These are phyloP conservation scores for Pyrrhia umbra DNA, from an alignment of 2,888 invertebrate genomes.

Conservation along the genomic window DNA sequence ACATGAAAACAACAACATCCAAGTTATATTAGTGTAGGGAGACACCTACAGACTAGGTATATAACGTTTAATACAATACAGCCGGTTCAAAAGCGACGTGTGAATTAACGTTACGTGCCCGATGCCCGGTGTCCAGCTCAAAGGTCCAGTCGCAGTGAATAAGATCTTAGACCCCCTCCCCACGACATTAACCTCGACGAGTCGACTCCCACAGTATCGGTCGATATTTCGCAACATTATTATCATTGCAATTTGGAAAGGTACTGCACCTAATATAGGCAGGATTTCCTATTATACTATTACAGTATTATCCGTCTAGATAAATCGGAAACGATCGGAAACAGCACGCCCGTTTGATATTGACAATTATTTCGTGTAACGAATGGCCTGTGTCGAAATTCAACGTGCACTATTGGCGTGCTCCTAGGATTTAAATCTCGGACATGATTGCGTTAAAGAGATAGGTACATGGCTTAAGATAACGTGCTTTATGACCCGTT, in stretches of 20 bases:
- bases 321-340: constrained; percentile 81
- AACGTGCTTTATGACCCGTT: constrained; percentile 43
- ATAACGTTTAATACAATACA: constrained; percentile 34
- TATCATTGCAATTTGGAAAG: constrained; percentile 84
- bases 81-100: constrained; percentile 51
- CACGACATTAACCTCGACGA: constrained; percentile 59
- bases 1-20: constrained; percentile 20
- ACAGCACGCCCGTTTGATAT: constrained; percentile 74
- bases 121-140: constrained; percentile 44
- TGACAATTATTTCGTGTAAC: constrained; percentile 83
- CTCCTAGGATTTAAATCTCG: constrained; percentile 75
- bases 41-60: constrained; percentile 25
- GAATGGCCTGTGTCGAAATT: constrained; percentile 77
- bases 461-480: constrained; percentile 65
- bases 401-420: constrained; percentile 68
- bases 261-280: constrained; percentile 75
- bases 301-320: constrained; percentile 72
- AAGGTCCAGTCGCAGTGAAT: constrained; percentile 51
- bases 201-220: constrained; percentile 66
- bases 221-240: constrained; percentile 80
- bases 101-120: constrained; percentile 45
- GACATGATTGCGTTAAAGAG: constrained; percentile 73
- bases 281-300: constrained; percentile 81
- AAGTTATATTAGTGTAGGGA: constrained; percentile 16
- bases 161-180: constrained; percentile 37